Conservation (phyloP, 2,797 vertebrate genomes). For the Muscicapa striata region DNA sequence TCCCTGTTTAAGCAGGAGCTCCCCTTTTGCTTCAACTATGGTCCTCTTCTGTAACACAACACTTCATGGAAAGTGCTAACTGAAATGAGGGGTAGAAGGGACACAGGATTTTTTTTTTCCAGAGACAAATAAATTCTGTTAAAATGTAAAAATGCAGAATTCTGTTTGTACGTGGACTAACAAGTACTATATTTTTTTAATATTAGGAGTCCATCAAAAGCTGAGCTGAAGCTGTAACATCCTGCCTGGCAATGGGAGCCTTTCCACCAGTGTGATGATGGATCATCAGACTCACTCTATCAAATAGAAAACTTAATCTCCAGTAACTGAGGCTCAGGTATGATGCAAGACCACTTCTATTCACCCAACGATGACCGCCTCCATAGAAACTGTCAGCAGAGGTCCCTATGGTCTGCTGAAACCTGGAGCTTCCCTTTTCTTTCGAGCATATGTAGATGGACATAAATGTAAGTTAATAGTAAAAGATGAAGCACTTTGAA, state of each 20-base stretch:
- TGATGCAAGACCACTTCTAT: background rate
- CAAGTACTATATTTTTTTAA: background rate
- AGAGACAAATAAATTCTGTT: background rate
- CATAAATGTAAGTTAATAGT: background rate
- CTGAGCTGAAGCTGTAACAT: background rate
- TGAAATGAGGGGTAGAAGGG: background rate
- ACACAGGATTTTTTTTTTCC: background rate
- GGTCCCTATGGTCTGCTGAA: slow-evolving; percentile 21
- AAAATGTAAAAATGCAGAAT: background rate
- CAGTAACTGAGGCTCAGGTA: background rate
- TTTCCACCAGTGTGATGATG: background rate
- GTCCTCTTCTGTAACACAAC: background rate
- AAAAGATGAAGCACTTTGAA: background rate
- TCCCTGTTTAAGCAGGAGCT: background rate
- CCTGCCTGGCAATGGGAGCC: background rate
- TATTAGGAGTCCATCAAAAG: background rate
- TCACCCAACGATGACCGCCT: background rate
- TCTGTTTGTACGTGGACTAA: background rate
- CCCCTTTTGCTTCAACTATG: background rate
- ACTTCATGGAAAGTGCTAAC: background rate
- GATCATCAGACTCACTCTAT: background rate
- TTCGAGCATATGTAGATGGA: background rate
- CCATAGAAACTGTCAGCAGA: slow-evolving; percentile 32
- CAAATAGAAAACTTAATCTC: background rate
- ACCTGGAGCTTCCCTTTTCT: background rate